phyloP scores from a whole-genome alignment of 35 echinoderm and acorn worm species.

The Lytechinus variegatus region DNA sequence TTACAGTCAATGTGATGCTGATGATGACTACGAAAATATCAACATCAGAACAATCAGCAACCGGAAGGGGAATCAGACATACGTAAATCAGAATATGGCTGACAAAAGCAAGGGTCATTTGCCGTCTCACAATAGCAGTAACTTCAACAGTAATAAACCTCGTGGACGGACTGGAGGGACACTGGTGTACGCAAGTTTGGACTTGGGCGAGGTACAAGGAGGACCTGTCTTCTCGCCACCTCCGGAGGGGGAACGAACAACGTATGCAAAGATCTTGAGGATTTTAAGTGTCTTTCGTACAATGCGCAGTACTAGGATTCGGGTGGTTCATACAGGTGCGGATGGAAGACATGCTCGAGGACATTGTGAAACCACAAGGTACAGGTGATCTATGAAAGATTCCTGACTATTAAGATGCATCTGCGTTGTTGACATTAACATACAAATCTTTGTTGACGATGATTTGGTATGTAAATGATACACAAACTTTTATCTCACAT shows the following conservation, averaged over 20 bases:
- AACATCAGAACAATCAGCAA: conserved; percentile 14
- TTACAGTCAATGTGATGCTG: conserved; percentile 22
- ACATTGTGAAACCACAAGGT: conserved; percentile 34
- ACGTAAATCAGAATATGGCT: background rate
- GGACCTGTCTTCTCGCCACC: background rate
- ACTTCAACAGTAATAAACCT: conserved; percentile 7
- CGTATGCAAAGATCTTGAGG: conserved; percentile 49
- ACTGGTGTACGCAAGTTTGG: background rate
- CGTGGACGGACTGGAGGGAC: background rate
- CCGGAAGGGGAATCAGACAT: background rate
- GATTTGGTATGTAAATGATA: background rate
- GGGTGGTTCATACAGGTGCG: conserved; percentile 7
- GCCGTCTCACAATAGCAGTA: background rate
- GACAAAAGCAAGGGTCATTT: background rate
- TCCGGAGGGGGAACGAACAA: conserved; percentile 9
- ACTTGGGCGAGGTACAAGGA: background rate
- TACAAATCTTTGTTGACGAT: background rate
- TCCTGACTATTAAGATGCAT: background rate
- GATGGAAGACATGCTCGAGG: conserved; percentile 26
- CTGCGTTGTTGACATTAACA: background rate
- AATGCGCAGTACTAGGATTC: conserved; percentile 43
- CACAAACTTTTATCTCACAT: background rate
- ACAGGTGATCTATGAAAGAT: conserved; percentile 6
- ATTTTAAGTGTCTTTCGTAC: conserved; percentile 47
- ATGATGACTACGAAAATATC: conserved; percentile 19